These are phyloP conservation scores for zebrafish (Danio rerio) DNA, from an alignment of 2,113 vertebrate species.

Conservation along the genomic window GRCz12tu NC_133185.1:41139501-41140000, in stretches of 20 bases:
- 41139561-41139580: too few relatives aligned
- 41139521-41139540: too few relatives aligned
- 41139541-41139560: too few relatives aligned
- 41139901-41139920: background rate
- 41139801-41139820: background rate
- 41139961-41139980: constrained; percentile 5
- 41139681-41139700: background rate
- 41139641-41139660: background rate
- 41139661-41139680: background rate
- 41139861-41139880: constrained; percentile 16
- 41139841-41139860: background rate
- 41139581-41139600: too few relatives aligned
- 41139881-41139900: constrained; percentile 6
- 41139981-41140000: constrained; percentile 7
- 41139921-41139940: constrained; percentile 14
- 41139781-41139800: background rate
- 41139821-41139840: background rate
- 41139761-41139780: background rate
- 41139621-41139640: background rate
- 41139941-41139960: constrained; percentile 28
- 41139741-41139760: background rate
- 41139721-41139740: too few relatives aligned
- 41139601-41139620: too few relatives aligned
- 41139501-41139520: too few relatives aligned
- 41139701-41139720: too few relatives aligned